Evolutionary conservation across 2,113 vertebrate species (phyloP).

Genomic region (Phainopepla nitens): DNA sequence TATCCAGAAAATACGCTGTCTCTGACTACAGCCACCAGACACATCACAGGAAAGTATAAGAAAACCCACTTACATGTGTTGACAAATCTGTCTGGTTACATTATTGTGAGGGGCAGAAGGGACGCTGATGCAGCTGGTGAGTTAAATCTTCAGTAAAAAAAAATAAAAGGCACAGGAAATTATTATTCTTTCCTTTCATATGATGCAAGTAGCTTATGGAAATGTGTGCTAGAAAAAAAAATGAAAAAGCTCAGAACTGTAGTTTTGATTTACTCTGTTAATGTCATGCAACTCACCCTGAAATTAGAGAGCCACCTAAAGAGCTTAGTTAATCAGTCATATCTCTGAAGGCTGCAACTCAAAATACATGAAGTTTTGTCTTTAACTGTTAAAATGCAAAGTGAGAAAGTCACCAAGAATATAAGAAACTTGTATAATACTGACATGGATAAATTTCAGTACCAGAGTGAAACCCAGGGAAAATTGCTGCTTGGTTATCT

Average conservation of each 20-base stretch:
- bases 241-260: neutral
- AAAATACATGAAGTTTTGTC: neutral
- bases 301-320: conserved; percentile 2
- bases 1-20: neutral
- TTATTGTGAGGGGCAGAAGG: neutral
- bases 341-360: neutral
- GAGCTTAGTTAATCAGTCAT: neutral
- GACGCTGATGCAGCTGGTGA: neutral
- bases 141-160: neutral
- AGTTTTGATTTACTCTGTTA: neutral
- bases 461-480: neutral
- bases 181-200: neutral
- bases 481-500: neutral
- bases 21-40: neutral
- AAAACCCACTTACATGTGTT: neutral
- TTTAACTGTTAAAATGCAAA: neutral
- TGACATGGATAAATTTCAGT: neutral
- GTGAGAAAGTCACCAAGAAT: neutral
- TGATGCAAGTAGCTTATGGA: neutral
- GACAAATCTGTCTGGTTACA: neutral
- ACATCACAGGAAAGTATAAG: neutral
- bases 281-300: neutral
- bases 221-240: neutral
- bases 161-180: neutral
- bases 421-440: neutral